phyloP scores from a whole-genome alignment of 2,113 vertebrate genomes.

The Chascanopsetta lugubris region DNA sequence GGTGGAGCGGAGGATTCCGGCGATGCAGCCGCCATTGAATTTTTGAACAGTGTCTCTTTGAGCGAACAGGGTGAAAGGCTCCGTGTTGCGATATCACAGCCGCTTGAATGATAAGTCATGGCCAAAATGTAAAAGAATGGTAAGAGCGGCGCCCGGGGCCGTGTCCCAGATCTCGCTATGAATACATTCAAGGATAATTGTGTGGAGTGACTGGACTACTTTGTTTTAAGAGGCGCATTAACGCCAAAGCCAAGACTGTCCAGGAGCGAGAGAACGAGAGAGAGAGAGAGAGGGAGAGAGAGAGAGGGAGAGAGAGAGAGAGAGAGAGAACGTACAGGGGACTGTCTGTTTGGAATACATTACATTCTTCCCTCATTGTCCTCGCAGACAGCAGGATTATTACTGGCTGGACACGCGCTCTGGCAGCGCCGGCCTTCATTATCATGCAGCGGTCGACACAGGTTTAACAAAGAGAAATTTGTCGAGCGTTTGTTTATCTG shows the following conservation, averaged over 20 bases:
- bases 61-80: slow-evolving; percentile 31
- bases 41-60: slow-evolving; percentile 32
- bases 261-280: slow-evolving; percentile 52
- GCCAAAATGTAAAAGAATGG: slow-evolving; percentile 53
- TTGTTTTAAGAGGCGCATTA: slow-evolving; percentile 56
- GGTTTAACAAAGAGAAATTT: slow-evolving; percentile 77
- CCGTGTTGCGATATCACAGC: slow-evolving; percentile 28
- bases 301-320: too few species aligned
- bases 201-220: slow-evolving; percentile 41
- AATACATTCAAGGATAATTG: slow-evolving; percentile 65
- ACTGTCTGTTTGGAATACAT: slow-evolving; percentile 55
- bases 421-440: slow-evolving; percentile 67
- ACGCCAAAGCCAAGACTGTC: slow-evolving; percentile 54
- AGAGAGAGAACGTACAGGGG: slow-evolving; percentile 51
- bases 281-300: too few species aligned
- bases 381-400: slow-evolving; percentile 68
- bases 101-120: slow-evolving; percentile 26
- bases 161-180: slow-evolving; percentile 50
- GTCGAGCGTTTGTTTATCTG: slow-evolving; percentile 75
- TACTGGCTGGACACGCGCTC: slow-evolving; percentile 69
- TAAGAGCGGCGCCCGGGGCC: slow-evolving; percentile 54
- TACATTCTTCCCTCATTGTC: slow-evolving; percentile 71
- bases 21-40: slow-evolving; percentile 27
- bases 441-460: slow-evolving; percentile 68
- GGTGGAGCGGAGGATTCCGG: too few species aligned